A percentile compares a stretch with the other conserved stretches of the same genome.
Conservation (phyloP, 2,113 vertebrate genomes). For the Sakesphorus luctuosus region DNA sequence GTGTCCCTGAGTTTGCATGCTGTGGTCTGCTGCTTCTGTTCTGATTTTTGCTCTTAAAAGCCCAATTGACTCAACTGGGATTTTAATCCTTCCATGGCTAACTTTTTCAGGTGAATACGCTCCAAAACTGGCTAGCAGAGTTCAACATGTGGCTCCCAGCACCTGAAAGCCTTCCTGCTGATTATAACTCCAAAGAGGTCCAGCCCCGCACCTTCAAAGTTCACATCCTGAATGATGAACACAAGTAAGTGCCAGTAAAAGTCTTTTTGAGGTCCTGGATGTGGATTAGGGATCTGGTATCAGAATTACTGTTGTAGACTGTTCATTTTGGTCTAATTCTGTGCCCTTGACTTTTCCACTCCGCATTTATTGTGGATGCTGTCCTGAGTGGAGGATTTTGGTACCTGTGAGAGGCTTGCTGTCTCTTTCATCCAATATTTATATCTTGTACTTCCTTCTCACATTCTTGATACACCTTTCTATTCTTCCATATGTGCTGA, state of each 20-base stretch:
- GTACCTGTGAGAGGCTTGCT: not conserved
- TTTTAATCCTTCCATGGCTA: conserved; percentile 11
- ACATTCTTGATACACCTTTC: not conserved
- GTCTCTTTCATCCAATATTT: not conserved
- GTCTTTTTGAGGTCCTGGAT: not conserved
- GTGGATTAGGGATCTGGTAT: not conserved
- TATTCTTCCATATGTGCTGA: not conserved
- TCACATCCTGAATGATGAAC: conserved; percentile 95
- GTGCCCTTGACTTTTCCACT: not conserved
- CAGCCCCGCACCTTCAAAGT: conserved; percentile 90
- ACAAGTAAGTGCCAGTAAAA: conserved; percentile 85
- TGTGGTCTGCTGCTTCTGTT: not conserved
- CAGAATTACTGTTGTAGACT: not conserved
- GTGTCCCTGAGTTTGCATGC: not conserved
- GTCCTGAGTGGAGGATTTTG: not conserved
- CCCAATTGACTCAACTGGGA: not conserved
- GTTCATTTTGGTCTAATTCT: not conserved
- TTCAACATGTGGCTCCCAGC: conserved; percentile 97
- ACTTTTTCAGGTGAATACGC: conserved; percentile 90
- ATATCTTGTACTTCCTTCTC: not conserved
- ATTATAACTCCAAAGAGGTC: conserved; percentile 82
- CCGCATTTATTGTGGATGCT: not conserved
- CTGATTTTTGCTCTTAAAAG: not conserved
- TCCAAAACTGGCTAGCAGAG: conserved; percentile 97
- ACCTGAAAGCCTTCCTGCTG: conserved; percentile 84